phyloP scores from a whole-genome alignment of 2,888 invertebrate species.

The Tortricodes alternella region DNA sequence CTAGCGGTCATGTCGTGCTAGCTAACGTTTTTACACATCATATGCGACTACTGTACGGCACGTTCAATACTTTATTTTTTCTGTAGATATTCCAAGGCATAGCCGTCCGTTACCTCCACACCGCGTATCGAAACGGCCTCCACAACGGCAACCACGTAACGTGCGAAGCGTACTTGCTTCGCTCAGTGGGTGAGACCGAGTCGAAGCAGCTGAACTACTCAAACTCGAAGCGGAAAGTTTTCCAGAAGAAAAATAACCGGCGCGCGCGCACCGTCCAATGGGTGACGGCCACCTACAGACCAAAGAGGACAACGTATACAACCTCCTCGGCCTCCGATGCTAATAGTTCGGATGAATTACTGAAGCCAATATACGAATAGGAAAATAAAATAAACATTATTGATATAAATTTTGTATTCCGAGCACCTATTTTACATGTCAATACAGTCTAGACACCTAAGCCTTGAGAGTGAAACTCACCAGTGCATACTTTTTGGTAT shows the following conservation, averaged over 20 bases:
- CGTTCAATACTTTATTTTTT: too few relatives aligned
- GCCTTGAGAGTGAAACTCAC: background rate
- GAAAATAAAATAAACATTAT: conserved; percentile 25
- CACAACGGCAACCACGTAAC: conserved; percentile 66
- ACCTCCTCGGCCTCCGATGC: conserved; percentile 59
- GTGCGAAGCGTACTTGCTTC: conserved; percentile 66
- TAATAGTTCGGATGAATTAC: conserved; percentile 67
- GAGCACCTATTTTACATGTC: conserved; percentile 39
- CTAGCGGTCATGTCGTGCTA: too few relatives aligned
- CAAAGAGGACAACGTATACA: conserved; percentile 41
- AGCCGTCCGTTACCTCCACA: conserved; percentile 71
- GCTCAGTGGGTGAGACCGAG: conserved; percentile 59
- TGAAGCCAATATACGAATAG: conserved; percentile 71
- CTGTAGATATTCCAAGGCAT: conserved; percentile 66
- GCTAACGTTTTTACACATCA: too few relatives aligned
- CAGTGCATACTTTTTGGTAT: too few relatives aligned
- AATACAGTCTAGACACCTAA: background rate
- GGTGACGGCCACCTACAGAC: conserved; percentile 57
- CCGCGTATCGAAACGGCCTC: conserved; percentile 69
- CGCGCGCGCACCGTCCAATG: conserved; percentile 64
- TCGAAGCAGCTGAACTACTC: conserved; percentile 34
- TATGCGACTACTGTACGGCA: too few relatives aligned
- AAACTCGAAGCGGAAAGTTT: conserved; percentile 45
- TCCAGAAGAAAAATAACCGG: conserved; percentile 49
- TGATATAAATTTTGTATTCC: too few relatives aligned